Base-by-base conservation (phyloP, 2,888 invertebrate species). In the Alviniconcha strummeri region DNA sequence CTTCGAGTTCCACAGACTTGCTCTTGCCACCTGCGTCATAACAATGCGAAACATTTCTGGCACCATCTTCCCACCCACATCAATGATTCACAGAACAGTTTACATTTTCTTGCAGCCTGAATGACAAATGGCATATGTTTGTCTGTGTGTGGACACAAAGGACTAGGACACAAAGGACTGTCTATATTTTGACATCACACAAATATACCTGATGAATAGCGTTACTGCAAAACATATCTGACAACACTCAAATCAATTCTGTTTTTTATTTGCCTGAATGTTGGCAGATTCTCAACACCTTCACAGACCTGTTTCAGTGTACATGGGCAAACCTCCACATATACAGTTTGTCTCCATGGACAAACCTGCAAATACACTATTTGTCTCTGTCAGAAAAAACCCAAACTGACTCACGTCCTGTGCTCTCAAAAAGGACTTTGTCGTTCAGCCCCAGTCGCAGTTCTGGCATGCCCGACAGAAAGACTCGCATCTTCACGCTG, bases 401-500 rank as follows among this genome's bases (percentile, higher is more conserved):
- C 1, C 1, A 60, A 60, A 60, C 60, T 60, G 57, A 93, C 94
- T 92, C 90, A 95, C 95, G 95, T 4, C 99, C 99, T 1, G 98
- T 99, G 89, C 98, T 98, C 94, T 99, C 99, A 94, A 99, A 99
- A 1, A 99, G 94, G 5, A 99, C 95, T 94, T 99, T 99, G 93
- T 99, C 99, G 94, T 99, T 99, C 3, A 99, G 95, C 0, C 99
- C 99, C 55, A 99, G 95, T 78, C 99, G 96, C 83, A 99, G 94
- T 94, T 99, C 99, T 0, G 99, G 99, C 99, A 99, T 99, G 13
- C 99, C 99, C 9, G 98, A 98, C 67, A 99, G 94, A 93, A 98
- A 99, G 0, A 99, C 99, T 88, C 99, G 95, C 99, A 99, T 99
- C 95, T 99, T 99, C 84, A 99, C 98, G 83, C 98, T 97, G 82